Percentiles rank a stretch among this genome's conserved stretches.
phyloP scores from a whole-genome alignment of 2,113 vertebrate genomes.

The Clarias magur region DNA sequence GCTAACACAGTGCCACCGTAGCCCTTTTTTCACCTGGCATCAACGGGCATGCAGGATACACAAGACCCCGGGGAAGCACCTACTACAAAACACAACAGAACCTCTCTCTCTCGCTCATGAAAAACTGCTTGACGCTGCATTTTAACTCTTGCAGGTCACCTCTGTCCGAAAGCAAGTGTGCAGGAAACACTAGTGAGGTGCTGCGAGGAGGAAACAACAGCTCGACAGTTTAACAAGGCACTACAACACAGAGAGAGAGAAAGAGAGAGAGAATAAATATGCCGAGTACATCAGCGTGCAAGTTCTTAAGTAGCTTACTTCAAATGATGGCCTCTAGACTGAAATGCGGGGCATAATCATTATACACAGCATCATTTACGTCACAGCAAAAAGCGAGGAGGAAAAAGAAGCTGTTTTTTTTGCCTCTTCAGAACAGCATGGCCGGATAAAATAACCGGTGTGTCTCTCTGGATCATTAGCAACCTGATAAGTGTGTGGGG shows the following conservation, averaged over 20 bases:
- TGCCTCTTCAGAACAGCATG: background rate
- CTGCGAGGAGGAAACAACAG: background rate
- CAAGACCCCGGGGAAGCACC: conserved; percentile 47
- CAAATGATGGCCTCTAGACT: background rate
- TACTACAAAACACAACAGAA: conserved; percentile 29
- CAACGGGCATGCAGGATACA: conserved; percentile 47
- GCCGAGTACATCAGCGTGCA: background rate
- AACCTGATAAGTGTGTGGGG: background rate
- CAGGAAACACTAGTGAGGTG: background rate
- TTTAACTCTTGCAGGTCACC: conserved; percentile 32
- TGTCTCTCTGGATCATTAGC: background rate
- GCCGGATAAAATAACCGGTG: background rate
- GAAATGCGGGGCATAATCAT: background rate
- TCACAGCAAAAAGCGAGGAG: background rate
- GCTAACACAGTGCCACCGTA: conserved; percentile 22
- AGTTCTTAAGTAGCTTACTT: background rate
- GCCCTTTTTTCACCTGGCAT: conserved; percentile 42
- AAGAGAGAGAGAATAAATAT: background rate
- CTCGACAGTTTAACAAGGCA: background rate
- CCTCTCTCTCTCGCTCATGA: background rate
- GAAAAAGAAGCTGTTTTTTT: background rate
- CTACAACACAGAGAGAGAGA: background rate
- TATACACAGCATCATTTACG: background rate
- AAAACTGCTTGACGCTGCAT: conserved; percentile 4
- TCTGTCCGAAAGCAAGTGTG: background rate